Percentiles rank a stretch among this genome's conserved stretches.
Conservation (phyloP, 2,888 invertebrate species). For the Hipparchia sbordonii region DNA sequence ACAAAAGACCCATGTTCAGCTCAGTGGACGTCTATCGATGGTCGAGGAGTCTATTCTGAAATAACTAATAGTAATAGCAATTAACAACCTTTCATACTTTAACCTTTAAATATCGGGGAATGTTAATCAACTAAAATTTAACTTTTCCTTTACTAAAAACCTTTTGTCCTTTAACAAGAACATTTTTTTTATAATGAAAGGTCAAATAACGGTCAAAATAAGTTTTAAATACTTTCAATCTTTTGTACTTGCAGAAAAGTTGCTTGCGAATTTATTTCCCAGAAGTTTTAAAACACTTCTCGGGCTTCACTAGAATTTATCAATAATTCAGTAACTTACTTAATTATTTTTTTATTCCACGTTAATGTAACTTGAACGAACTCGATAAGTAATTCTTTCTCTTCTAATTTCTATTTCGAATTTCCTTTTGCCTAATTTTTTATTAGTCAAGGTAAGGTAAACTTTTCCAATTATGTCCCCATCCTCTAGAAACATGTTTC, state of each 20-base stretch:
- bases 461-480: conserved; percentile 37
- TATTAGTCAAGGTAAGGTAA: conserved; percentile 28
- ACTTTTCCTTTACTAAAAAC: not conserved
- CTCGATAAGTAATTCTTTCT: not conserved
- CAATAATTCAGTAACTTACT: not conserved
- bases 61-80: no score
- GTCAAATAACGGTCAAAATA: not conserved
- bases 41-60: no score
- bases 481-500: conserved; percentile 26
- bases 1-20: no score
- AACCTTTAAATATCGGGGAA: not conserved
- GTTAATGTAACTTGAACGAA: not conserved
- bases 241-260: not conserved
- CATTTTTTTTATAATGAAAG: not conserved
- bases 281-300: not conserved
- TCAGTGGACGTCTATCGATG: no score
- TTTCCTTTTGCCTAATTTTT: conserved; percentile 26
- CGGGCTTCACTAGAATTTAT: not conserved
- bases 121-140: not conserved
- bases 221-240: not conserved
- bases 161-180: not conserved
- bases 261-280: not conserved
- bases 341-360: not conserved
- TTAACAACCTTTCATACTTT: not conserved
- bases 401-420: conserved; percentile 14